phyloP scores from a whole-genome alignment of 2,797 vertebrate genomes.

The Chaetophractus vellerosus region DNA sequence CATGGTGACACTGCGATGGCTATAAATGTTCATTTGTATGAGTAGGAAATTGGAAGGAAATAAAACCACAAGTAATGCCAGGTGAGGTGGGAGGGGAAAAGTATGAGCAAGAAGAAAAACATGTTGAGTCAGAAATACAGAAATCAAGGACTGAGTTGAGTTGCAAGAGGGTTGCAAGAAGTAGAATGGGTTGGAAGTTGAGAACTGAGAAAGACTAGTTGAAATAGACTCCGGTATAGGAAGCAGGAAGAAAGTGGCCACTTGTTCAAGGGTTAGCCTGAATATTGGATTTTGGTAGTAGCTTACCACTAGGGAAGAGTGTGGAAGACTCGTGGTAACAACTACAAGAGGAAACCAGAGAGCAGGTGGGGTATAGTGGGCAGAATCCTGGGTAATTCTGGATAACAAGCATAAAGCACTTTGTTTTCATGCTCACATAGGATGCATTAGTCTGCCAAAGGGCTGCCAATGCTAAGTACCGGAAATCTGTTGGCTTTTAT shows the following conservation, averaged over 20 bases:
- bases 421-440: too few relatives aligned
- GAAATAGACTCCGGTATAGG: background rate
- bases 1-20: background rate
- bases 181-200: constrained; percentile 21
- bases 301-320: background rate
- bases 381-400: background rate
- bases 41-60: constrained; percentile 34
- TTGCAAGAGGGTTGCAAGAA: background rate
- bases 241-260: background rate
- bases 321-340: too few relatives aligned
- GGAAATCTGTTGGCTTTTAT: too few relatives aligned
- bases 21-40: background rate
- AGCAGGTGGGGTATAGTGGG: background rate
- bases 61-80: constrained; percentile 16
- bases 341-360: background rate
- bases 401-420: background rate
- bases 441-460: too few relatives aligned
- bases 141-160: background rate
- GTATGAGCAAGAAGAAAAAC: background rate
- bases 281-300: background rate
- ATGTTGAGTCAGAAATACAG: background rate
- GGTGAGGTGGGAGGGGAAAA: background rate
- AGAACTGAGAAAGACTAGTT: constrained; percentile 58
- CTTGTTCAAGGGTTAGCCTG: background rate
- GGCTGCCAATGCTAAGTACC: too few relatives aligned